Conservation (phyloP, 37 sponge, comb jelly and placozoan species). For the Agelas oroides region DNA sequence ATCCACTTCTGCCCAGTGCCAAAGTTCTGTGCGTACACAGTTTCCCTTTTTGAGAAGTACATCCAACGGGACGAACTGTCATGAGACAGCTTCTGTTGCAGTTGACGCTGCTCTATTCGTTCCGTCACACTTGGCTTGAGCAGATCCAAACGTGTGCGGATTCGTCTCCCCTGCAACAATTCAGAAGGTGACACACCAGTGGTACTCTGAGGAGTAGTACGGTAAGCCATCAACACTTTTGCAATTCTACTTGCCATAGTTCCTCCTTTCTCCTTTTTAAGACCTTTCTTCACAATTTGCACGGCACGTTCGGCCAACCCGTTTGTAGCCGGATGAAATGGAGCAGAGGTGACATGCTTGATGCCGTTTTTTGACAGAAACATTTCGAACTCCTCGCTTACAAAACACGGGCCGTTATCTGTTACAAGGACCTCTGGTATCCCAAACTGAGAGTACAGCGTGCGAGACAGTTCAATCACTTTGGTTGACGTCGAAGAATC, state of each 20-base stretch:
- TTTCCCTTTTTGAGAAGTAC: not conserved
- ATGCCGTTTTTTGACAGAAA: too few species aligned
- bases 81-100: constrained; percentile 4
- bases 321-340: too few species aligned
- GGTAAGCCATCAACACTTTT: constrained; percentile 9
- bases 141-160: not conserved
- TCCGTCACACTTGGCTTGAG: constrained; percentile 12
- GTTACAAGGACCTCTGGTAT: constrained; percentile 28
- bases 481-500: constrained; percentile 12
- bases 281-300: too few species aligned
- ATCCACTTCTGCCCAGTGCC: constrained; percentile 21
- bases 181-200: constrained; percentile 12
- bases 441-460: constrained; percentile 31
- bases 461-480: constrained; percentile 8
- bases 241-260: constrained; percentile 10
- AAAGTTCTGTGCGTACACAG: constrained; percentile 17
- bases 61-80: not conserved
- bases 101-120: constrained; percentile 1
- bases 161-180: not conserved
- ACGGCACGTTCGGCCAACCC: too few species aligned
- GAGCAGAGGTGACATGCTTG: too few species aligned
- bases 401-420: constrained; percentile 42
- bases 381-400: too few species aligned
- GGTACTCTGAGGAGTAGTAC: constrained; percentile 10
- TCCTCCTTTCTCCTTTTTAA: constrained; percentile 14